Evolutionary conservation across 2,888 invertebrate genomes (phyloP), one percentile per base, ranked within the genome.

Genomic region (Drosophila neotestacea): DNA sequence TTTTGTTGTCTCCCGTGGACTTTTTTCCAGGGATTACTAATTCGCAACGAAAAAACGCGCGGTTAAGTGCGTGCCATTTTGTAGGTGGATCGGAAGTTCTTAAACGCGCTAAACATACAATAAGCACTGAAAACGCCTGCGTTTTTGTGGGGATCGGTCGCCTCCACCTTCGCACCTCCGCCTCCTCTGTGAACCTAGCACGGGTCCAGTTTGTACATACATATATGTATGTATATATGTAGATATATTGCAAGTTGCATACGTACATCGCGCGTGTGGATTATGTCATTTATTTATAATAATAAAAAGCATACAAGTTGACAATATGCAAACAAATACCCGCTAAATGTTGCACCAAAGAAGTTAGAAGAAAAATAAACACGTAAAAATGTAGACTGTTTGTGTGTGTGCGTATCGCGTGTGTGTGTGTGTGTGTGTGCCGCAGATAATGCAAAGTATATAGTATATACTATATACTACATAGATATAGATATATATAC

Each of bases 261-360:
- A 80, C 76, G 69, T 78, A 71, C 59, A 75, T 73, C 65, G 75
- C 81, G 79, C 71, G 81, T 70, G 87, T 70, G 87, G 80, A 88
- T 86, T 86, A 86, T 86, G 86, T 86, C 86, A 87, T 88, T 87
- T 86, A 79, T 82, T 86, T 80, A 85, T 81, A 81, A 81, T 76
- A 77, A 84, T 76, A 77, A 84, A 79, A 72, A 68, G 65, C 66
- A 81, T 70, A 73, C 65, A 70, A 70, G 61, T 77, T 66, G 62
- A 69, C 72, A 81, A 79, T 71, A 70, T 77, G 72, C 61, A 63
- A 73, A 75, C 63, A 63, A 71, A 74, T 65, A 51, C 50, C 47
- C 64, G 60, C 70, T 73, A 58, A 87, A 74, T 73, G 81, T 77
- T 85, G 79, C 81, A 88, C 58, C 73, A 73, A 77, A 69, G 64